Conservation (phyloP, 2,113 vertebrate genomes). For the Phrynosoma blainvillii region DNA sequence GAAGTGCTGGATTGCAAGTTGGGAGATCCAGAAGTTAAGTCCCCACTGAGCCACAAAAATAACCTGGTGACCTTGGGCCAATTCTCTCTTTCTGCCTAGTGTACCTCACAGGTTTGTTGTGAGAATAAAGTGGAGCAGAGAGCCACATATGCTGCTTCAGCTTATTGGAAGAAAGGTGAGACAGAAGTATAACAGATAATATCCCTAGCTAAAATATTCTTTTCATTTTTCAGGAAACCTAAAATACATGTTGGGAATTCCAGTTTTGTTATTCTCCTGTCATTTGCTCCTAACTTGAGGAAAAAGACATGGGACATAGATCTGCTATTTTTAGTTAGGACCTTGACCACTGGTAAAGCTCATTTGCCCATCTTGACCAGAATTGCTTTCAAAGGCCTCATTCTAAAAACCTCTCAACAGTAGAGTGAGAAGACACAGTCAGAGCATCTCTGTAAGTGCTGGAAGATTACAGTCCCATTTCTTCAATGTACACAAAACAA, state of each 20-base stretch:
- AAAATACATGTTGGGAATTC: background rate
- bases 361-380: conserved; percentile 26
- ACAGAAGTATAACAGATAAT: background rate
- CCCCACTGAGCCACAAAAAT: background rate
- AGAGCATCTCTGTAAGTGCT: rapidly evolving
- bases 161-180: too few species aligned
- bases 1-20: background rate
- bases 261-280: background rate
- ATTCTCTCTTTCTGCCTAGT: background rate
- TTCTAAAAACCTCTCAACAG: background rate
- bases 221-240: conserved; percentile 12
- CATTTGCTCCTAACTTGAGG: background rate
- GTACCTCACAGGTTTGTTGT: background rate
- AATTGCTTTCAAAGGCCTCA: background rate
- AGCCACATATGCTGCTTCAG: too few species aligned
- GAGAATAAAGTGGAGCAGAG: background rate
- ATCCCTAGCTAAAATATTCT: background rate
- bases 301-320: background rate
- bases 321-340: background rate
- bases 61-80: background rate
- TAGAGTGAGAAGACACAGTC: background rate
- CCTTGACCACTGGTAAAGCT: conserved; percentile 9
- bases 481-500: conserved; percentile 46
- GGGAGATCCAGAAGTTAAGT: background rate
- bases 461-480: conserved; percentile 14